Conservation (phyloP, 2,113 vertebrate species). For the Grallaria varia region DNA sequence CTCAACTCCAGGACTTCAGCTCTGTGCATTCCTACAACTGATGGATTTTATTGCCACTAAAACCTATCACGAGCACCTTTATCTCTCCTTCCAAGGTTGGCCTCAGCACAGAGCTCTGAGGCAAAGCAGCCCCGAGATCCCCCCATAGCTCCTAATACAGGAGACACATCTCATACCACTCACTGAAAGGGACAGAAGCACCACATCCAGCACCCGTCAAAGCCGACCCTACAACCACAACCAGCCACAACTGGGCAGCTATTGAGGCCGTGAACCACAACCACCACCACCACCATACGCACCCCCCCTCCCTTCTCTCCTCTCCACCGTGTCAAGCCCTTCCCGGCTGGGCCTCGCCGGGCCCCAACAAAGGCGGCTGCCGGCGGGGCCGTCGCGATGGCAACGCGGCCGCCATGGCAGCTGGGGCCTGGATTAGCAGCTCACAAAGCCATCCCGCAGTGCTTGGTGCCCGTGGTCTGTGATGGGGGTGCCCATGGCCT, state of each 20-base stretch:
- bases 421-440: constrained; percentile 78
- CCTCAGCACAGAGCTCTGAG: not conserved
- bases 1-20: not conserved
- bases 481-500: not conserved
- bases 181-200: not conserved
- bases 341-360: constrained; percentile 65
- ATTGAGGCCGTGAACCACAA: not conserved
- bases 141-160: not conserved
- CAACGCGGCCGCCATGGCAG: constrained; percentile 79
- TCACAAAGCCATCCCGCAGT: constrained; percentile 78
- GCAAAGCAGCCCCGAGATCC: not conserved
- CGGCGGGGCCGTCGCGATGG: constrained; percentile 71
- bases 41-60: not conserved
- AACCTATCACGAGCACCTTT: not conserved
- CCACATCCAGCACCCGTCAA: not conserved
- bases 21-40: not conserved
- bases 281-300: not conserved
- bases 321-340: constrained; percentile 16
- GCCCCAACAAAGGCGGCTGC: constrained; percentile 80
- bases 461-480: not conserved
- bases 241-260: not conserved
- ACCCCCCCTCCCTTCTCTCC: not conserved
- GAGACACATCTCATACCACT: rapidly evolving
- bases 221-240: not conserved
- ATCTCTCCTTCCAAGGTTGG: not conserved